These are phyloP conservation scores for Pangasianodon gigas DNA, from an alignment of 2,113 vertebrate genomes.

Conservation along the genomic window DNA sequence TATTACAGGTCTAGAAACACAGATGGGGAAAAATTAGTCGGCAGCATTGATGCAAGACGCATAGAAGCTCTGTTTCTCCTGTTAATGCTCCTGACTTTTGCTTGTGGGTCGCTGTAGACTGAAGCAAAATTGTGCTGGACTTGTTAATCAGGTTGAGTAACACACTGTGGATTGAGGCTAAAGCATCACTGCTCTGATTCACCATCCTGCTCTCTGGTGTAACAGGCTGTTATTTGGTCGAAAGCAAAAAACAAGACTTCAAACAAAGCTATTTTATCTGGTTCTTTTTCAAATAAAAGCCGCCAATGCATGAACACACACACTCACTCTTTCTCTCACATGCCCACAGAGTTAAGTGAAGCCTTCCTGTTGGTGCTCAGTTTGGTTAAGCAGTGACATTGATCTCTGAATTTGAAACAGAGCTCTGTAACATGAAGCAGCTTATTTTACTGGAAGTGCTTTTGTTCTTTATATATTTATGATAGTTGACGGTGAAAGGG, in stretches of 20 bases:
- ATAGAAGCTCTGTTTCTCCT: background rate
- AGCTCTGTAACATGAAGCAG: background rate
- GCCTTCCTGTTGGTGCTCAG: conserved; percentile 14
- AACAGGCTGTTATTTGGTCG: background rate
- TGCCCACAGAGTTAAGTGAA: conserved; percentile 4
- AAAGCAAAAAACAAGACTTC: background rate
- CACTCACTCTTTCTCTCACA: conserved; percentile 5
- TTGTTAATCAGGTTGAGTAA: conserved; percentile 21
- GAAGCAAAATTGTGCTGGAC: background rate
- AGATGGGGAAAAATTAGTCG: background rate
- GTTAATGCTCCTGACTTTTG: background rate
- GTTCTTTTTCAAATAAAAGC: conserved; percentile 6
- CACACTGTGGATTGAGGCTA: conserved; percentile 16
- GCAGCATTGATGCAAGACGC: background rate
- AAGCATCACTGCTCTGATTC: conserved; percentile 31
- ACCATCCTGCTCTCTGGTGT: background rate
- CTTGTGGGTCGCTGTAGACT: background rate
- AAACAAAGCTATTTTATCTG: conserved; percentile 9
- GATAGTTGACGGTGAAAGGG: background rate
- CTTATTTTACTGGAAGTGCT: background rate
- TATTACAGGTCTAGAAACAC: background rate
- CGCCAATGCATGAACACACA: background rate
- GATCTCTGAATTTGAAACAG: background rate
- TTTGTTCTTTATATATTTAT: background rate
- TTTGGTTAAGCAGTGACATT: background rate